A percentile compares a stretch with the other conserved stretches of the same genome.
Conservation (phyloP, 2,113 vertebrate species). For the Bucco capensis region DNA sequence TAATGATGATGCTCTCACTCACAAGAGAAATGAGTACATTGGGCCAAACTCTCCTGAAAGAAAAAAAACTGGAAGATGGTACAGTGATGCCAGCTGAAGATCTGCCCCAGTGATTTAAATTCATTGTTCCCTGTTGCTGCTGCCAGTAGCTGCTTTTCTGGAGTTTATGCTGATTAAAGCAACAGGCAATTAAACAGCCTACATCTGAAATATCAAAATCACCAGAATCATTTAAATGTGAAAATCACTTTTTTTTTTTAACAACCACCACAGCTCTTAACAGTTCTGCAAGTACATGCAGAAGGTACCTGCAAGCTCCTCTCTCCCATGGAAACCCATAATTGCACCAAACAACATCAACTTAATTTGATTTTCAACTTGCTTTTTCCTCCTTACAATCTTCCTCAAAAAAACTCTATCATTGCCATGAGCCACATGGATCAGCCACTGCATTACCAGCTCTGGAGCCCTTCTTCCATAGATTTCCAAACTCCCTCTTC, state of each 20-base stretch:
- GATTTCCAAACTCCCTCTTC: neutral
- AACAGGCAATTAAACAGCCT: neutral
- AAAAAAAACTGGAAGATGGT: neutral
- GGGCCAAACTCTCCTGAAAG: neutral
- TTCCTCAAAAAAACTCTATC: neutral
- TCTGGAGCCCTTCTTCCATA: neutral
- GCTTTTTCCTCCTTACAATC: neutral
- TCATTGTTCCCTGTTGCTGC: neutral
- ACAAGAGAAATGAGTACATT: neutral
- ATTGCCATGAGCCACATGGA: rapidly evolving
- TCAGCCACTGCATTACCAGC: rapidly evolving
- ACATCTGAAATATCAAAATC: neutral
- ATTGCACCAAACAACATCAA: neutral
- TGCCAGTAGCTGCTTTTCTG: neutral
- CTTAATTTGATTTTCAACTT: rapidly evolving
- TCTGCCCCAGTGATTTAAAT: neutral
- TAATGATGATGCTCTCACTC: neutral
- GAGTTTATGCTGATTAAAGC: neutral
- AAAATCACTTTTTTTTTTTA: neutral
- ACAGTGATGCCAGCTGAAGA: neutral
- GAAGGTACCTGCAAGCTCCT: neutral
- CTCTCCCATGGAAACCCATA: neutral
- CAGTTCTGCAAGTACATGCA: neutral
- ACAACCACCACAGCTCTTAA: neutral
- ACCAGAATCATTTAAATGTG: neutral